Conservation (phyloP, 2,888 invertebrate species). For the Chouioia cunea region DNA sequence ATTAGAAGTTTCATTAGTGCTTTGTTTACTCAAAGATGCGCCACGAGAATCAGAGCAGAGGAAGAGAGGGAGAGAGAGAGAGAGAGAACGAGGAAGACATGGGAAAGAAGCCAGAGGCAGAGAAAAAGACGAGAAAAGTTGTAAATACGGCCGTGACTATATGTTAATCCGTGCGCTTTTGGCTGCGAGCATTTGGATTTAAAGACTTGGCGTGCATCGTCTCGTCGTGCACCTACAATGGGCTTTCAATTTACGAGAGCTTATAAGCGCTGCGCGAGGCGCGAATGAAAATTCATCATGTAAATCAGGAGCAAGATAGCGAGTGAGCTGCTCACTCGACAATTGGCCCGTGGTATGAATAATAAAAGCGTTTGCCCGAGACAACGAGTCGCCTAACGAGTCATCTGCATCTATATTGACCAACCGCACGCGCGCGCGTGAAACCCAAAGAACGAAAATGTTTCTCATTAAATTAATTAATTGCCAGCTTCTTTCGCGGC, state of each 20-base stretch:
- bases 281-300: constrained; percentile 34
- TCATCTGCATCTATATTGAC: constrained; percentile 48
- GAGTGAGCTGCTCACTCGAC: not conserved
- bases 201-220: too few species aligned
- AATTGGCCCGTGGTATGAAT: constrained; percentile 49
- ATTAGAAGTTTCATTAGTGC: constrained; percentile 65
- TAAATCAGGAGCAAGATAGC: constrained; percentile 9
- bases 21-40: constrained; percentile 56
- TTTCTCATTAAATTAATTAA: too few species aligned
- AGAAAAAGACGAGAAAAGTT: constrained; percentile 12
- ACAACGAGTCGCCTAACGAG: constrained; percentile 38
- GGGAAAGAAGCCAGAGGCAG: constrained; percentile 8
- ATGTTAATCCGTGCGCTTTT: constrained; percentile 18
- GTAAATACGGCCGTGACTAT: not conserved
- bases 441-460: too few species aligned
- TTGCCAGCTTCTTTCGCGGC: too few species aligned
- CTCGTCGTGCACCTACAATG: too few species aligned
- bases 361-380: constrained; percentile 38
- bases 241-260: too few species aligned
- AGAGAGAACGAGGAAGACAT: constrained; percentile 9
- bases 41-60: constrained; percentile 29
- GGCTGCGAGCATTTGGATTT: constrained; percentile 15
- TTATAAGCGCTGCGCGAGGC: not conserved
- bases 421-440: too few species aligned
- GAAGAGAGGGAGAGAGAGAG: constrained; percentile 23